These are phyloP conservation scores for Polyodon spathula DNA, from an alignment of 2,113 vertebrate species.

Conservation along the genomic window DNA sequence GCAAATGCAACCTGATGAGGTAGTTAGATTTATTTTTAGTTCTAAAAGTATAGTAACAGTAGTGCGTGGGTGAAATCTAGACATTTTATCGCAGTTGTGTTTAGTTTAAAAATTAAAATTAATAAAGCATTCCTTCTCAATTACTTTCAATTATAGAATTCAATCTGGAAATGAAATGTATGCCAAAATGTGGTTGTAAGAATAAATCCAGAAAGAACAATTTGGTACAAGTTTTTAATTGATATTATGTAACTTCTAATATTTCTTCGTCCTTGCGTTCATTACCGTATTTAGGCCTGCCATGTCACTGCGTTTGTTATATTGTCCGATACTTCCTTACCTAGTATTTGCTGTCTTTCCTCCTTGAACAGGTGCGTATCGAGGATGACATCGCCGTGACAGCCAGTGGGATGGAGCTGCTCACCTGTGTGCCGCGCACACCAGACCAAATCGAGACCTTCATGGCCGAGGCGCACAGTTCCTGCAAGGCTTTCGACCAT, in stretches of 20 bases:
- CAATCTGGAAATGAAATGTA: too few species aligned
- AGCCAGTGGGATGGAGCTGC: conserved; percentile 66
- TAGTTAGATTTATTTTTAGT: not conserved
- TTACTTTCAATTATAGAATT: too few species aligned
- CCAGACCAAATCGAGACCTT: conserved; percentile 86
- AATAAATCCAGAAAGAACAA: too few species aligned
- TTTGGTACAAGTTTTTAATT: too few species aligned
- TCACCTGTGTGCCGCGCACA: conserved; percentile 86
- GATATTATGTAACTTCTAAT: too few species aligned
- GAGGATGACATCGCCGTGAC: conserved; percentile 85
- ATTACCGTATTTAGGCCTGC: conserved; percentile 6
- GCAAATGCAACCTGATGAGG: not conserved
- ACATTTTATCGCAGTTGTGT: too few species aligned
- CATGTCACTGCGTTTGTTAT: not conserved
- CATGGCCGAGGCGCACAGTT: conserved; percentile 56
- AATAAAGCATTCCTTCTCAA: too few species aligned
- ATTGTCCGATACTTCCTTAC: not conserved
- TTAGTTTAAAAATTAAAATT: too few species aligned
- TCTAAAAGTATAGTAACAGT: not conserved
- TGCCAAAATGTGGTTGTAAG: too few species aligned
- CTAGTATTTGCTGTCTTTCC: conserved; percentile 15
- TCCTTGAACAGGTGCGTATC: conserved; percentile 96
- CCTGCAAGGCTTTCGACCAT: conserved; percentile 43
- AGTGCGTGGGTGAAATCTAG: not conserved
- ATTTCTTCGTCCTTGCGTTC: too few species aligned